Base-by-base conservation (phyloP, 2,888 invertebrate species). In the Lasius fuliginosus region DNA sequence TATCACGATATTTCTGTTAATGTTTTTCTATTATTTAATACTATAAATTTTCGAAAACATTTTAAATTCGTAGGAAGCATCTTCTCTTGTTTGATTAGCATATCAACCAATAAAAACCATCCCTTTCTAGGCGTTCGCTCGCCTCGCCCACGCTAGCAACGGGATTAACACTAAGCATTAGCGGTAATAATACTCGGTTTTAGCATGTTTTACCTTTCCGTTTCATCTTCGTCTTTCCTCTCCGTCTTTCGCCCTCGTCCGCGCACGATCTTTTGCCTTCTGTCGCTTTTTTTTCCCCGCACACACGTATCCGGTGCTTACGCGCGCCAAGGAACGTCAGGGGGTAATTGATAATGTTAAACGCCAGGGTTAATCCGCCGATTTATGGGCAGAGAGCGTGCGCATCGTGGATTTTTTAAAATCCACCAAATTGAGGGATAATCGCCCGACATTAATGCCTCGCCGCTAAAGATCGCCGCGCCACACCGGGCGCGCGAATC, bases 301-400 rank as follows among this genome's bases (percentile, higher is more conserved):
- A 58, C 69, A 82, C 76, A 74, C 79, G 79, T 69, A 75, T 46
- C 77, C 69, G 58, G 83, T 65, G 67, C 90, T 81, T 62, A 53
- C 81, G 27, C 74, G 83, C 53, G 74, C 82, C 71, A 65, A 69
- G 33, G 49, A 76, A 88, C 86, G 88, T 88, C 87, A 76, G 88
- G 77, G 87, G 90, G 92, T 94, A 94, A 94, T 94, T 94, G 94
- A 94, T 94, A 94, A 94, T 92, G 93, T 92, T 94, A 92, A 94
- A 92, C 92, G 92, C 85, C 84, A 88, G 89, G 94, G 92, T 94
- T 94, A 94, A 94, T 94, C 93, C 92, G 90, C 85, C 92, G 93
- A 94, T 94, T 94, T 94, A 94, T 93, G 93, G 86, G 91, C 91
- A 87, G 87, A 91, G 91, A 53, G 53, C 53, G 53, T 91, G 91